Conservation (phyloP, 2,797 vertebrate species). For the Borostomias antarcticus region DNA sequence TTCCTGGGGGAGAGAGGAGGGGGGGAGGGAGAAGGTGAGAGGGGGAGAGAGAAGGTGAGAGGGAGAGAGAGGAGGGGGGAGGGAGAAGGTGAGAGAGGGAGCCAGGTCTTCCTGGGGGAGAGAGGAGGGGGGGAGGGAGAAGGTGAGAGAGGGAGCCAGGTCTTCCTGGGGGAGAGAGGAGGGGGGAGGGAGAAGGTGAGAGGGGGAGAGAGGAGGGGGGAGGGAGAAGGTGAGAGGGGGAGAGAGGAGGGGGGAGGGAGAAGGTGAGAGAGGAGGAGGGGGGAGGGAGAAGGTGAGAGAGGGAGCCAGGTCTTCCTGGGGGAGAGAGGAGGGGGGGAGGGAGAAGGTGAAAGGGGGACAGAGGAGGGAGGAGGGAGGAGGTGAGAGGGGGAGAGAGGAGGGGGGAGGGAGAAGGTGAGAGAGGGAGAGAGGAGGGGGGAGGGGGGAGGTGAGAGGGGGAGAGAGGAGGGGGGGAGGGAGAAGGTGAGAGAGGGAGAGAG, state of each 20-base stretch:
- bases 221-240: not conserved
- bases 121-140: not conserved
- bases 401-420: no score
- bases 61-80: not conserved
- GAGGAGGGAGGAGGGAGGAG: not conserved
- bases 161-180: no score
- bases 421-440: not conserved
- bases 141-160: no score
- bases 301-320: no score
- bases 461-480: no score
- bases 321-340: not conserved
- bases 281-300: constrained; percentile 39
- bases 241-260: not conserved
- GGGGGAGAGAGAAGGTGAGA: no score
- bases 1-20: no score
- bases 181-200: not conserved
- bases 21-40: no score
- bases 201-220: no score
- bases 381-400: no score
- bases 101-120: not conserved
- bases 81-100: no score
- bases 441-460: not conserved
- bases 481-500: no score
- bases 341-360: not conserved
- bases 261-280: constrained; percentile 20